These are phyloP conservation scores for Aldrovandia affinis DNA, from an alignment of 2,797 vertebrate species.

Conservation along the genomic window DNA sequence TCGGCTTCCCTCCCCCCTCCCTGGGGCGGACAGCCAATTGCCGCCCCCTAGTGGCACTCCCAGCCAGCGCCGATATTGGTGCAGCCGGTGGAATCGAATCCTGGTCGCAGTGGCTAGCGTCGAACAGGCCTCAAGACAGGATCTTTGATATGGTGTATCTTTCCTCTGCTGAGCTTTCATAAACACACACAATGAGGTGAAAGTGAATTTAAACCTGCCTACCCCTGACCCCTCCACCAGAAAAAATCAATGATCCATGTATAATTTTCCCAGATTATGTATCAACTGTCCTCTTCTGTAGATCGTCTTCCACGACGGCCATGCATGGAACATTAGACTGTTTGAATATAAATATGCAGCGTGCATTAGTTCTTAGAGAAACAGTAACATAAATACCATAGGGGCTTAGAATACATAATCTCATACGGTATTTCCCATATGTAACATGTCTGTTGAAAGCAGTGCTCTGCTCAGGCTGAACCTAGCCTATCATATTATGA, in stretches of 20 bases:
- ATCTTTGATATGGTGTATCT: not conserved
- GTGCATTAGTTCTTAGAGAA: not conserved
- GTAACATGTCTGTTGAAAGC: not conserved
- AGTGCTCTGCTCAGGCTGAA: not conserved
- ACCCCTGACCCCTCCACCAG: not conserved
- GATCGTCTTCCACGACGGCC: conserved; percentile 10
- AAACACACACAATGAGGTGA: not conserved
- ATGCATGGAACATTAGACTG: not conserved
- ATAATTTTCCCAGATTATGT: not conserved
- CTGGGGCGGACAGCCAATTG: no score
- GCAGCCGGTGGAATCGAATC: no score
- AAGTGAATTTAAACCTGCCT: conserved; percentile 11
- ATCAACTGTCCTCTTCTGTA: not conserved
- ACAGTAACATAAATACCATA: not conserved
- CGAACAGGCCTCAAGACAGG: not conserved
- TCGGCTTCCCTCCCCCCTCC: no score
- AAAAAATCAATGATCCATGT: conserved; percentile 6
- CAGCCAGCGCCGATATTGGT: no score
- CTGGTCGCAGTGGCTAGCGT: no score
- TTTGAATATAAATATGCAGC: not conserved
- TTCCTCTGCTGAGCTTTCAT: not conserved
- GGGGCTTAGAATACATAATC: not conserved
- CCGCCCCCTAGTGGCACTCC: no score
- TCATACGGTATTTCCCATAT: not conserved
- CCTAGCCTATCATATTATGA: not conserved